Base-by-base conservation (phyloP, 2,797 vertebrate species). In the Pseudomugil gertrudae region DNA sequence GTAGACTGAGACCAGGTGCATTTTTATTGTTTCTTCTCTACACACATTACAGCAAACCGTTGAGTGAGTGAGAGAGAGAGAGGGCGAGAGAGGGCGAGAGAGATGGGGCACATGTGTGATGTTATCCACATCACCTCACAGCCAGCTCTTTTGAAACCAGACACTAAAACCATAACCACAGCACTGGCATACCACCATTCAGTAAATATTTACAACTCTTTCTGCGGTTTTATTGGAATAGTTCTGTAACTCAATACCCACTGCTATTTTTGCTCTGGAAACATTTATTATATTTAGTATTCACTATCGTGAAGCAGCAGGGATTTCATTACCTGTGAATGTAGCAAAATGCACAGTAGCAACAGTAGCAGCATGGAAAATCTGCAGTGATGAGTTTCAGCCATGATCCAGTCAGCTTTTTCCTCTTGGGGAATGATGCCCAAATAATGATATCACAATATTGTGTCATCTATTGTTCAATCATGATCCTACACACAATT, bases 121-220 rank as follows among this genome's bases (percentile, higher is more conserved):
- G 63, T 57, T 40, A 59, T 74, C 53, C 65, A 38, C 52, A 63
- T 66, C 64, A 13, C 7, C 60, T 48, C 26, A 57, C 66, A 54
- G 55, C 30, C 50, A 43, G 48, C 23, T 38, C 23, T 55, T 79
- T 57, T 69, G 66, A 86, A 88, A 80, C 30, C 66, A 63, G 73
- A 85, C 57, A 72, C 83, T 56, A 38, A 66, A 81, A 47, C 54
- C 54, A 35, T 74, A 73, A 79, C 72, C 57, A 45, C 66, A 72
- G 52, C 23, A 23, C 57, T 50, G 55, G 38, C 69, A 53, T 17
- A 4, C 77, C 56, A 70, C 53, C 30, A 38, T 69, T 74, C 51
- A 59, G 52, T 75, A 73, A 84, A 83, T 77, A 78, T 81, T 79
- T 76, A 78, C 81, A 66, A 35, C 62, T 62, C 27, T 74, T 36